Evolutionary conservation across 1,140 invertebrate species (phyloP).

Genomic region (Camponotus vicinus): DNA sequence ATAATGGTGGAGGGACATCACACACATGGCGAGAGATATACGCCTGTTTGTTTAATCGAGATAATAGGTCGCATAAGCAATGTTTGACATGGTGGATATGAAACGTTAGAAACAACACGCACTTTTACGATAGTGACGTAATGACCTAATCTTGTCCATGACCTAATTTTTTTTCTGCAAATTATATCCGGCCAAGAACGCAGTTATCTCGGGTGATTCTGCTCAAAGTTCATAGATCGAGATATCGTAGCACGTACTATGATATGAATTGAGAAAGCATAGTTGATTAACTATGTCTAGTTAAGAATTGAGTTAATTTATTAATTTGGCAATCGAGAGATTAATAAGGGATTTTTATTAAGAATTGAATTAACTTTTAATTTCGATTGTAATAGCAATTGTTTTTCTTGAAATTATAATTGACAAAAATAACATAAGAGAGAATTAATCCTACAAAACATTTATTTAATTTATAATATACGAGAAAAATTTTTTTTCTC

Average conservation of each 20-base stretch:
- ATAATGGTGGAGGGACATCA: not conserved
- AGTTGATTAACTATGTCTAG: not conserved
- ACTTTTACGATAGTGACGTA: conserved; percentile 53
- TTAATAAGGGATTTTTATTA: too few species aligned
- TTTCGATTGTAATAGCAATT: too few species aligned
- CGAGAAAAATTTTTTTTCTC: too few species aligned
- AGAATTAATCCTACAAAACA: too few species aligned
- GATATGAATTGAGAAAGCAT: not conserved
- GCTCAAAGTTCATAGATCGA: not conserved
- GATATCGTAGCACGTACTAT: not conserved
- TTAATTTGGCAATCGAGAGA: too few species aligned
- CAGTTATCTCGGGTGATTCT: conserved; percentile 8
- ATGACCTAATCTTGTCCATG: conserved; percentile 66
- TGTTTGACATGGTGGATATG: not conserved
- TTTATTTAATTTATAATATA: not conserved
- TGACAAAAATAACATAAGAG: not conserved
- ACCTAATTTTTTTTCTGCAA: conserved; percentile 48
- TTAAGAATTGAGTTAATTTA: not conserved
- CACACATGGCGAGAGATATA: not conserved
- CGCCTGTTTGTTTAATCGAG: conserved; percentile 17
- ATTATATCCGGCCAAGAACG: not conserved
- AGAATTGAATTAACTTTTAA: too few species aligned
- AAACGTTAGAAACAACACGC: conserved; percentile 37
- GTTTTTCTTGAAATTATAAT: too few species aligned
- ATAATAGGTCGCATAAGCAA: conserved; percentile 20